A percentile compares a stretch with the other conserved stretches of the same genome.
These are phyloP conservation scores for Campoplex capitator DNA, from an alignment of 2,888 invertebrate genomes.

Conservation along the genomic window DNA sequence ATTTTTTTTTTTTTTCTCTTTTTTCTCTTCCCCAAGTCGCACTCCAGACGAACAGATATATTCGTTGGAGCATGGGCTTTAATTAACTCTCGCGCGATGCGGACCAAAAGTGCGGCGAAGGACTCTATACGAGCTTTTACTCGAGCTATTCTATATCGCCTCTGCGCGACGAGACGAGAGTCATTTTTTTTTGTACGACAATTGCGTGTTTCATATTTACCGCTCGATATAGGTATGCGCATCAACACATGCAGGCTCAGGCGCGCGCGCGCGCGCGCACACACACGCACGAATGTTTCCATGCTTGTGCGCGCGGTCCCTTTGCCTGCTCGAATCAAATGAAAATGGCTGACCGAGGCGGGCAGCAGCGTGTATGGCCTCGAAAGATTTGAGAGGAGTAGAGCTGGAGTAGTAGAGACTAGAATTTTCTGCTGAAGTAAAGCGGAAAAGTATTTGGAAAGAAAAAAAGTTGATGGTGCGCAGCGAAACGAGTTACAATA, in stretches of 20 bases:
- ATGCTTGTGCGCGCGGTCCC: neutral
- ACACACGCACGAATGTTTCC: neutral
- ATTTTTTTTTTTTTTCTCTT: neutral
- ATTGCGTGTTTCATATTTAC: slow-evolving; percentile 37
- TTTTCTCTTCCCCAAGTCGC: slow-evolving; percentile 12
- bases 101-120: slow-evolving; percentile 18
- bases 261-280: neutral
- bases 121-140: slow-evolving; percentile 50
- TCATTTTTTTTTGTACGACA: slow-evolving; percentile 56
- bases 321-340: neutral
- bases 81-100: slow-evolving; percentile 54
- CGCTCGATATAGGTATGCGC: neutral
- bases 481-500: neutral
- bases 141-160: slow-evolving; percentile 12
- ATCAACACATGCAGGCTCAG: neutral
- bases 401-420: neutral
- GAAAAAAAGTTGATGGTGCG: neutral
- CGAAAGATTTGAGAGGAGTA: neutral
- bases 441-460: neutral
- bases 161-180: slow-evolving; percentile 34
- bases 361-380: slow-evolving; percentile 24
- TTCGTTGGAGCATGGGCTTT: slow-evolving; percentile 39
- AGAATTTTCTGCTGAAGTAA: neutral
- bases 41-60: slow-evolving; percentile 40
- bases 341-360: slow-evolving; percentile 42